Percentiles rank a stretch among this genome's conserved stretches.
Conservation (phyloP, 2,797 vertebrate species). For the Sciurus vulgaris region DNA sequence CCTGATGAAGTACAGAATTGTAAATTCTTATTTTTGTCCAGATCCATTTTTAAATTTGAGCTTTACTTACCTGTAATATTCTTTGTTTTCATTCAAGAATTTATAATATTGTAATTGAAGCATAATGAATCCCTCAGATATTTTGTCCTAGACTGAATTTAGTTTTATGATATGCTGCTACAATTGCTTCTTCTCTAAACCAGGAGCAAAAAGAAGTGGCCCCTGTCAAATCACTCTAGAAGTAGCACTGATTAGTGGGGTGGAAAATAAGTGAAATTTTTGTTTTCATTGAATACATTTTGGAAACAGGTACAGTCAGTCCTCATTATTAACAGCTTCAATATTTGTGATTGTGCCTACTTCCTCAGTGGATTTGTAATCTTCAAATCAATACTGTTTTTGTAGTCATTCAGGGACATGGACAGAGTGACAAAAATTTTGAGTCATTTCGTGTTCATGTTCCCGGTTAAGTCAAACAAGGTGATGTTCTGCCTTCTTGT, state of each 20-base stretch:
- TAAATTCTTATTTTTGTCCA: conserved; percentile 34
- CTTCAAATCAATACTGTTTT: not conserved
- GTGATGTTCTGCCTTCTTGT: not conserved
- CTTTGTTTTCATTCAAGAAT: conserved; percentile 11
- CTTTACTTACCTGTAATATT: not conserved
- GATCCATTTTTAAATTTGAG: not conserved
- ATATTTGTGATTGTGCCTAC: not conserved
- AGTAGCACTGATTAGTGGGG: not conserved
- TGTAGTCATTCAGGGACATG: not conserved
- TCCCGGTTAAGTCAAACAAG: not conserved
- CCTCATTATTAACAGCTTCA: not conserved
- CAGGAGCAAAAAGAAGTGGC: not conserved
- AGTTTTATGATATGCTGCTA: not conserved
- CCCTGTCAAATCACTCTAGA: not conserved
- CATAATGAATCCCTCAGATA: not conserved
- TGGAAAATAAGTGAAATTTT: conserved; percentile 5
- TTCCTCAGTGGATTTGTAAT: not conserved
- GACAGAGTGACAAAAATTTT: not conserved
- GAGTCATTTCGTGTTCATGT: not conserved
- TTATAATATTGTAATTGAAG: not conserved
- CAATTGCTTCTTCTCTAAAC: not conserved
- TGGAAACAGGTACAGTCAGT: not conserved
- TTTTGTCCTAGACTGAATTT: not conserved
- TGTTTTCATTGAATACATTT: conserved; percentile 46
- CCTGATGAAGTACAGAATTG: not conserved